Conservation (phyloP, 2,888 invertebrate species). For the Barypeithes pellucidus region DNA sequence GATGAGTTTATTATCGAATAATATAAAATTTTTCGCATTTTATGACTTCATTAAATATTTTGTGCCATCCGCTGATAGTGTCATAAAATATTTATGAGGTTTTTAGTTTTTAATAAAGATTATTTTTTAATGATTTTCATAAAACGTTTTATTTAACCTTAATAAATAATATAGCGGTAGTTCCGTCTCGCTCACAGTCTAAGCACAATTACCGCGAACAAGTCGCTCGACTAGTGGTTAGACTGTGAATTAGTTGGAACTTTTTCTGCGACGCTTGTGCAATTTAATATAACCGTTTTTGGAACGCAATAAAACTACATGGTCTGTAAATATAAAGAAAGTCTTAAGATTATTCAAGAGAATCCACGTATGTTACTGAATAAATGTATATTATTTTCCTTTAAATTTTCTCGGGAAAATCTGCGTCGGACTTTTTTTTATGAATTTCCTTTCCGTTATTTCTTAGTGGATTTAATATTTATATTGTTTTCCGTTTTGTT, state of each 20-base stretch:
- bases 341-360: not conserved
- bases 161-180: not conserved
- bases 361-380: not conserved
- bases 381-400: slow-evolving; percentile 1
- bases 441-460: not conserved
- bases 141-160: not conserved
- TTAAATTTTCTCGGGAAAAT: not conserved
- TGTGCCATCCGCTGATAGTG: not conserved
- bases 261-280: too few relatives aligned
- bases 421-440: not conserved
- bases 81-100: not conserved
- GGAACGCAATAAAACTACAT: not conserved
- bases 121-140: not conserved
- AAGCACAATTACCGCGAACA: too few relatives aligned
- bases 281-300: not conserved
- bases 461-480: not conserved
- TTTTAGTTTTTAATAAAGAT: not conserved
- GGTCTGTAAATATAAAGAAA: not conserved
- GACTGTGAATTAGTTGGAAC: too few relatives aligned
- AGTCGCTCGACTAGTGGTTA: too few relatives aligned
- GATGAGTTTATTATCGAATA: too few relatives aligned
- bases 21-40: not conserved
- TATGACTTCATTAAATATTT: not conserved
- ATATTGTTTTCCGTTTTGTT: not conserved
- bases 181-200: too few relatives aligned